Conservation (phyloP, 2,888 invertebrate species). For the Schrankia costaestrigalis region DNA sequence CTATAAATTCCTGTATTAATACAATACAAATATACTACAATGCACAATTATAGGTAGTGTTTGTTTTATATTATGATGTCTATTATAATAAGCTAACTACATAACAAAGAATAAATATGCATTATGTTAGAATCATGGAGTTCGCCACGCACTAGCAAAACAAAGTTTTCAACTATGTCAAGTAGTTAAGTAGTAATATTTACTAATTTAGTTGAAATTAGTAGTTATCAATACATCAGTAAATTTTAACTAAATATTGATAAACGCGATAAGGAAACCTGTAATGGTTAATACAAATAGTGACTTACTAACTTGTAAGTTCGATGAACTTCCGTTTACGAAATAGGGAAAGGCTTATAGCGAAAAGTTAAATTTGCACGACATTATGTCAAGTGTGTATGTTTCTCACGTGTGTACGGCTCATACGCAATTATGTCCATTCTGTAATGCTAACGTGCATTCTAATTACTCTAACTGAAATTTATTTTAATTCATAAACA, state of each 20-base stretch:
- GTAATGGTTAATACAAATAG: conserved; percentile 32
- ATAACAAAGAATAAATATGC: too few relatives aligned
- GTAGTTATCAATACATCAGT: conserved; percentile 28
- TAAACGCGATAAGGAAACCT: conserved; percentile 62
- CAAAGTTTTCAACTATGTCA: too few relatives aligned
- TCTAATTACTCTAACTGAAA: too few relatives aligned
- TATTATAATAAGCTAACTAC: too few relatives aligned
- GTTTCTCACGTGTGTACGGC: background rate
- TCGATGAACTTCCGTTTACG: conserved; percentile 72
- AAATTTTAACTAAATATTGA: conserved; percentile 47
- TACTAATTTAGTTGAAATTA: conserved; percentile 20
- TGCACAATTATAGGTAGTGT: background rate
- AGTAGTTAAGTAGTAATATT: too few relatives aligned
- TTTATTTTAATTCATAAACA: too few relatives aligned
- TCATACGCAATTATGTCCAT: background rate
- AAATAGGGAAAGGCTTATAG: conserved; percentile 60
- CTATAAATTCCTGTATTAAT: too few relatives aligned
- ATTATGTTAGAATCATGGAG: too few relatives aligned
- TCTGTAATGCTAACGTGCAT: too few relatives aligned
- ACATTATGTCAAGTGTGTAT: background rate
- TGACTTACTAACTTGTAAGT: conserved; percentile 45
- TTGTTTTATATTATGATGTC: too few relatives aligned
- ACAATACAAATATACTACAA: too few relatives aligned
- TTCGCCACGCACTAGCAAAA: too few relatives aligned
- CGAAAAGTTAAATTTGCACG: conserved; percentile 33